phyloP scores from a whole-genome alignment of 2,888 invertebrate genomes.

The Pomacea canaliculata region DNA sequence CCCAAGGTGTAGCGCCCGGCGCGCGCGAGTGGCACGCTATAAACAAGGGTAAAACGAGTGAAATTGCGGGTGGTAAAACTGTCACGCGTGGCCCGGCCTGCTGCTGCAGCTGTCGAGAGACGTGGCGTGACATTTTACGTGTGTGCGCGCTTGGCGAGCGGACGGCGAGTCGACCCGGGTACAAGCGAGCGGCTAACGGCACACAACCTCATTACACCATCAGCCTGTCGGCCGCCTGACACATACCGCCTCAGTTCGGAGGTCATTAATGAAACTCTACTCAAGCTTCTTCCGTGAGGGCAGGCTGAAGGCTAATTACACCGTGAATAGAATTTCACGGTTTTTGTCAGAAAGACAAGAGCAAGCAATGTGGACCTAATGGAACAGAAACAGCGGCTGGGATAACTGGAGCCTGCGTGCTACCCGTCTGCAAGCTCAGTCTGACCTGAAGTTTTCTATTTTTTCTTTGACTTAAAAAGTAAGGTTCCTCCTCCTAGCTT shows the following conservation, averaged over 20 bases:
- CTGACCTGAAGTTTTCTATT: no score
- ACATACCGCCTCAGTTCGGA: conserved; percentile 9
- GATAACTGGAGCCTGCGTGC: no score
- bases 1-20: neutral
- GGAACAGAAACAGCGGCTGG: conserved; percentile 12
- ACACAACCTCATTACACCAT: neutral
- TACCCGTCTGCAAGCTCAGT: no score
- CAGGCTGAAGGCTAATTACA: conserved; percentile 2
- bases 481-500: no score
- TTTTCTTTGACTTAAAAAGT: no score
- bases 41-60: conserved; percentile 25
- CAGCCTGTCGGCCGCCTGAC: conserved; percentile 15
- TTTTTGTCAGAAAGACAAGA: neutral
- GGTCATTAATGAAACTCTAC: conserved; percentile 28
- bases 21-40: conserved; percentile 20
- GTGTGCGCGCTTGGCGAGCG: neutral
- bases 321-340: neutral
- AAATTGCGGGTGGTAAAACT: conserved; percentile 28
- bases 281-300: conserved; percentile 23
- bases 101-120: conserved; percentile 23
- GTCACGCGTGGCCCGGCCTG: conserved; percentile 15
- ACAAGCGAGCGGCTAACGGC: neutral
- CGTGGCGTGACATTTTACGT: conserved; percentile 24
- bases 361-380: conserved; percentile 9
- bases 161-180: neutral